These are phyloP conservation scores for Somateria mollissima DNA, from an alignment of 2,797 vertebrate species.

Conservation along the genomic window DNA sequence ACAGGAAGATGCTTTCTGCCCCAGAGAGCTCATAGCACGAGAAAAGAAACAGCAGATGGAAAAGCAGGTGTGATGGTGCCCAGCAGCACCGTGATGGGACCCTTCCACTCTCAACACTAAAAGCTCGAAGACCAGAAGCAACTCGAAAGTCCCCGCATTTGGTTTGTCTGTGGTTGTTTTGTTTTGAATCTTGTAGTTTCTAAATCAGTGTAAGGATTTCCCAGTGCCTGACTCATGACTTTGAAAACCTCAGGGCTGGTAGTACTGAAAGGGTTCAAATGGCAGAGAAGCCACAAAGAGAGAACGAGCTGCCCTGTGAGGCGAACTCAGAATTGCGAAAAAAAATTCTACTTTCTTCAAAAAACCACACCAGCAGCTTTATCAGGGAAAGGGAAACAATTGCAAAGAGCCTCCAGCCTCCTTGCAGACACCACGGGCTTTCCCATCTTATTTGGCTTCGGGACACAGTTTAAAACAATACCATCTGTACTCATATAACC, in stretches of 20 bases:
- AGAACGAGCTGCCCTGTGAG: background rate
- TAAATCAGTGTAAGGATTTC: slow-evolving; percentile 29
- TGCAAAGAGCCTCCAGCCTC: background rate
- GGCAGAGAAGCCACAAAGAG: background rate
- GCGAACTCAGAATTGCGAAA: background rate
- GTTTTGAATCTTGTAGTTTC: slow-evolving; percentile 38
- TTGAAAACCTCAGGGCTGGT: background rate
- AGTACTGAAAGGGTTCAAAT: background rate
- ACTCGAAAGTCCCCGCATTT: background rate
- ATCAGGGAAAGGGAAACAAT: background rate
- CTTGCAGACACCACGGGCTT: background rate
- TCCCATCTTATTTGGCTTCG: background rate
- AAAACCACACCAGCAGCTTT: background rate
- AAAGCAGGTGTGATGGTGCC: background rate
- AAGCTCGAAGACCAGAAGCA: background rate
- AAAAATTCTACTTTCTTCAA: background rate
- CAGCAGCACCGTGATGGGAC: fast-evolving
- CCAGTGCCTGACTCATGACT: background rate
- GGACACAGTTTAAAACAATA: background rate
- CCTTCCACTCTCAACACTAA: background rate
- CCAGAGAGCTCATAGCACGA: background rate
- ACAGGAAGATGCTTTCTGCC: background rate
- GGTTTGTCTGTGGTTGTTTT: background rate
- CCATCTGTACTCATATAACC: background rate
- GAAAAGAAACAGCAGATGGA: background rate